Evolutionary conservation across 1,140 invertebrate species (phyloP).

Genomic region (Drosophila ambigua): DNA sequence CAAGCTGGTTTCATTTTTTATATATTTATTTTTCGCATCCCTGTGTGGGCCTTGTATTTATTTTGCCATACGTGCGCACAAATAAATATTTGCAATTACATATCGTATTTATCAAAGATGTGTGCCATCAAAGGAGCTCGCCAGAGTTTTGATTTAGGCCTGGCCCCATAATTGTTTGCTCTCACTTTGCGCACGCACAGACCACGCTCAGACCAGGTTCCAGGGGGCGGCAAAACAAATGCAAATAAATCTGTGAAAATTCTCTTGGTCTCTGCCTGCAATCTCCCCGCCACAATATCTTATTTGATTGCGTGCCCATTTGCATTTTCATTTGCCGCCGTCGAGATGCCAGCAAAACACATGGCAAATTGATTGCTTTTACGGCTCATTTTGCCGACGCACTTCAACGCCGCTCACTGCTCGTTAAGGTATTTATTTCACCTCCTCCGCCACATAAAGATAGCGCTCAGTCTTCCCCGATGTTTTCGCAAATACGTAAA

Average conservation of each 20-base stretch:
- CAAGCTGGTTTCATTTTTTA: constrained; percentile 34
- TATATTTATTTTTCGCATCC: constrained; percentile 48
- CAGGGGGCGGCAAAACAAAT: constrained; percentile 24
- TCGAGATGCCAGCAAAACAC: constrained; percentile 56
- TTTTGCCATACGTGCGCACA: constrained; percentile 68
- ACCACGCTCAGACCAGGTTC: neutral
- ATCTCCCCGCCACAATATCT: constrained; percentile 31
- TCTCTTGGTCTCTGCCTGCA: constrained; percentile 42
- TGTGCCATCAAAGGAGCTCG: constrained; percentile 32
- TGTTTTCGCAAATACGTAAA: constrained; percentile 15
- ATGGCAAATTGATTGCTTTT: constrained; percentile 78
- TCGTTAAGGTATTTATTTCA: constrained; percentile 74
- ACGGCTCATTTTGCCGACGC: constrained; percentile 74
- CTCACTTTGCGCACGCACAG: constrained; percentile 22
- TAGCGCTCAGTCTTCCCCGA: constrained; percentile 28
- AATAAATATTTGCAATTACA: constrained; percentile 80
- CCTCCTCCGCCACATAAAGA: constrained; percentile 54
- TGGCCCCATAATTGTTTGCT: constrained; percentile 54
- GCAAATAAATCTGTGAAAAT: constrained; percentile 69
- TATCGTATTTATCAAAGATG: constrained; percentile 71
- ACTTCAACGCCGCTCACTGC: constrained; percentile 38
- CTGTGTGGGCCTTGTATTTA: constrained; percentile 58
- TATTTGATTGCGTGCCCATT: constrained; percentile 64
- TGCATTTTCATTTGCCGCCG: constrained; percentile 44
- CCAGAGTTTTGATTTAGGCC: constrained; percentile 19